Evolutionary conservation across 2,797 vertebrate genomes (phyloP).

Genomic region (Rhadinocentrus ornatus): DNA sequence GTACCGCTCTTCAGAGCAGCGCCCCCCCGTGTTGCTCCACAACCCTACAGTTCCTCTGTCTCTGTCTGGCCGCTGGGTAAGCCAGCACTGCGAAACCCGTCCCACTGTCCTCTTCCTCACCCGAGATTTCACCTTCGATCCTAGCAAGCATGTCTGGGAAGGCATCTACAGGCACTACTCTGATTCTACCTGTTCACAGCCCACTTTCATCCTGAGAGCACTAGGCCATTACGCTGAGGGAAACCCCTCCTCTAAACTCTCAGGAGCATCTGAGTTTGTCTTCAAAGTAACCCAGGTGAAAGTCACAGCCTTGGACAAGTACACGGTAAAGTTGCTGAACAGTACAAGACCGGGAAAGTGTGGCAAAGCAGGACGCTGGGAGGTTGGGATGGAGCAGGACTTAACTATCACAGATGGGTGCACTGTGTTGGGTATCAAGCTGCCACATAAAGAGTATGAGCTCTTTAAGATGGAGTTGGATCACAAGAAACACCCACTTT

Average conservation of each 20-base stretch:
- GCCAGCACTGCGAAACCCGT: constrained; percentile 86
- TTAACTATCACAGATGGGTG: constrained; percentile 88
- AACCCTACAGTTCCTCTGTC: constrained; percentile 59
- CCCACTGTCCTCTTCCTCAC: constrained; percentile 91
- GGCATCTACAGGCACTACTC: constrained; percentile 90
- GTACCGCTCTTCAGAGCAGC: constrained; percentile 84
- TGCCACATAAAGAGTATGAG: constrained; percentile 93
- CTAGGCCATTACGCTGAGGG: constrained; percentile 85
- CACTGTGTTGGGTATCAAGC: constrained; percentile 85
- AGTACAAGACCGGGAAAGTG: constrained; percentile 84
- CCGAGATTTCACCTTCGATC: constrained; percentile 86
- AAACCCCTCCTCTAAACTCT: constrained; percentile 81
- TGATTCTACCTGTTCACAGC: constrained; percentile 86
- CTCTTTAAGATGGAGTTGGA: constrained; percentile 89
- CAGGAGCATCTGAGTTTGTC: constrained; percentile 84
- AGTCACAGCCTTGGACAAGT: constrained; percentile 82
- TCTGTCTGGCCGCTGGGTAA: constrained; percentile 88
- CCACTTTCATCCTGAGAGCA: constrained; percentile 87
- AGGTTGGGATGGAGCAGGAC: constrained; percentile 85
- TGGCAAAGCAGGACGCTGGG: constrained; percentile 82
- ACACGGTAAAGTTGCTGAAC: constrained; percentile 83
- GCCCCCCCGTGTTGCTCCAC: constrained; percentile 82
- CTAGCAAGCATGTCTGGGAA: constrained; percentile 84
- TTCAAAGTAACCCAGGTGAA: constrained; percentile 87
- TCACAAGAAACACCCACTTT: constrained; percentile 79